Evolutionary conservation across 2,888 invertebrate genomes (phyloP).

Genomic region (Chydorus sphaericus): DNA sequence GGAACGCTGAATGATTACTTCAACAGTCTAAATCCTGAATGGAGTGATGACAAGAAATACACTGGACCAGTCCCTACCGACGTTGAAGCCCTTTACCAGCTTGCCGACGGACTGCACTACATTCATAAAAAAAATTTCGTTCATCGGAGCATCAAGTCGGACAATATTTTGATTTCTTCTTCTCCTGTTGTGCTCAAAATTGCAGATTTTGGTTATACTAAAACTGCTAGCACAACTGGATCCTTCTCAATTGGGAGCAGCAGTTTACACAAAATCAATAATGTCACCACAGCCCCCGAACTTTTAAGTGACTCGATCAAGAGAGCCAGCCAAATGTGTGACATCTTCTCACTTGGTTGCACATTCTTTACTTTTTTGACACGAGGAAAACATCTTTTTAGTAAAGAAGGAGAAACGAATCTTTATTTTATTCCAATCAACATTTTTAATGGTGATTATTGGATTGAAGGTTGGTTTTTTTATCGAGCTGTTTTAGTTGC

Average conservation of each 20-base stretch:
- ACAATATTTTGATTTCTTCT: background rate
- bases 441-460: background rate
- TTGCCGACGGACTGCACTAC: background rate
- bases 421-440: background rate
- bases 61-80: too few relatives aligned
- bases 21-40: background rate
- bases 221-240: background rate
- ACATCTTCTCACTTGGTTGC: background rate
- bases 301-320: background rate
- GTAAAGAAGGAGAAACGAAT: background rate
- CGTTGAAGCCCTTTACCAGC: background rate
- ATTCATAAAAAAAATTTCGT: background rate
- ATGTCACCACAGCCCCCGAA: background rate
- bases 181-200: background rate
- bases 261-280: background rate
- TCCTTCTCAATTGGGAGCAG: background rate
- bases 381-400: background rate
- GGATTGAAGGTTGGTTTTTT: background rate
- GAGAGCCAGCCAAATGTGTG: background rate
- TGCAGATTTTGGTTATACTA: background rate
- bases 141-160: background rate
- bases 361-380: background rate
- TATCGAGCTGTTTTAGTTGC: too few relatives aligned
- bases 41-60: background rate
- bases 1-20: background rate